Conservation (phyloP, 2,113 vertebrate genomes). For the Phalacrocorax aristotelis region DNA sequence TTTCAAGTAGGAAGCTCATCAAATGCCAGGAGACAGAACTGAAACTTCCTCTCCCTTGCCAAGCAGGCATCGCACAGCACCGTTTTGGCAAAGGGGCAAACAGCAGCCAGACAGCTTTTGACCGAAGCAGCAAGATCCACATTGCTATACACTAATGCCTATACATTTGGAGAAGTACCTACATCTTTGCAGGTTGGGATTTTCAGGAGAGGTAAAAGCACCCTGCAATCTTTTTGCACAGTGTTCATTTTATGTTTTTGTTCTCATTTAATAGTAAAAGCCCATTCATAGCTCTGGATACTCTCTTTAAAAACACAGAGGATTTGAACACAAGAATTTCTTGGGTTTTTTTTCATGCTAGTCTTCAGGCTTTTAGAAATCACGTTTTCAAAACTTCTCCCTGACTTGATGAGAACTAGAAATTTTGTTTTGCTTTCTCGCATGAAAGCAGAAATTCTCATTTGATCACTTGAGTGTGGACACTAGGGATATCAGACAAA, state of each 20-base stretch:
- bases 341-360: not conserved
- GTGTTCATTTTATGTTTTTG: not conserved
- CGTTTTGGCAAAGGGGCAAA: not conserved
- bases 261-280: not conserved
- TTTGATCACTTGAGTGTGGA: not conserved
- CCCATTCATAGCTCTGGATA: not conserved
- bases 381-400: not conserved
- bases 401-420: not conserved
- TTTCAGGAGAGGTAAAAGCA: not conserved
- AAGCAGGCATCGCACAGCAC: rapidly evolving
- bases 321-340: not conserved
- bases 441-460: not conserved
- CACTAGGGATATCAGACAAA: not conserved
- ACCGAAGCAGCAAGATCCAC: not conserved
- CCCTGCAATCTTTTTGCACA: not conserved
- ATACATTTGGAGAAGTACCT: not conserved
- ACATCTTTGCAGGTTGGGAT: not conserved
- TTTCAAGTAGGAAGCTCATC: not conserved
- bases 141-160: not conserved
- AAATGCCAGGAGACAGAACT: not conserved
- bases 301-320: not conserved
- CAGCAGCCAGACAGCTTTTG: not conserved
- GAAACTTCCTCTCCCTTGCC: not conserved
- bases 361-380: not conserved
- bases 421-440: not conserved